Percentiles rank a stretch among this genome's conserved stretches.
phyloP scores from a whole-genome alignment of 1,140 invertebrate genomes.

The Teleopsis dalmanni region DNA sequence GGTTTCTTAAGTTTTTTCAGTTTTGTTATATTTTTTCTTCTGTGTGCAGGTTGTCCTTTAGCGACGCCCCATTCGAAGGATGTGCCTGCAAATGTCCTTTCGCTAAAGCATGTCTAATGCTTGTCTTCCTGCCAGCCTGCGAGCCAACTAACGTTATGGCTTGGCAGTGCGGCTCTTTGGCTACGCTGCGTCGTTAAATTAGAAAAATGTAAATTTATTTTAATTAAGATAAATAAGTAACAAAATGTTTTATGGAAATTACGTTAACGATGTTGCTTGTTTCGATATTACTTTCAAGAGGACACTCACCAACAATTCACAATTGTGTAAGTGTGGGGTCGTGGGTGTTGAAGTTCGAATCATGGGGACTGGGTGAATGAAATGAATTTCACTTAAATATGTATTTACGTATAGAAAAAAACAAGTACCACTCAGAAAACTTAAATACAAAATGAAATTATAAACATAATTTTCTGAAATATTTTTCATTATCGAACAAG shows the following conservation, averaged over 20 bases:
- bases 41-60: neutral
- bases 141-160: neutral
- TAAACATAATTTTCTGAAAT: too few relatives aligned
- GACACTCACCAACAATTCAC: slow-evolving; percentile 23
- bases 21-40: neutral
- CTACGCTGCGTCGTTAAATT: slow-evolving; percentile 39
- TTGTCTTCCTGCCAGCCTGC: slow-evolving; percentile 4
- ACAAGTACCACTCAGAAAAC: too few relatives aligned
- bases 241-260: slow-evolving; percentile 45
- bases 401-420: too few relatives aligned
- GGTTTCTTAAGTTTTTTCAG: slow-evolving; percentile 9
- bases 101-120: slow-evolving; percentile 28
- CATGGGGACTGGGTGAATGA: too few relatives aligned
- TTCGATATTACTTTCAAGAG: slow-evolving; percentile 32
- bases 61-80: neutral
- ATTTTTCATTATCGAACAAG: too few relatives aligned
- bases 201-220: slow-evolving; percentile 46
- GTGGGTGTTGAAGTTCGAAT: too few relatives aligned
- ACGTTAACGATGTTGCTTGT: slow-evolving; percentile 25
- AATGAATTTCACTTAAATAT: too few relatives aligned
- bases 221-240: slow-evolving; percentile 46
- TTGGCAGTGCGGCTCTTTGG: slow-evolving; percentile 3
- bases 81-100: slow-evolving; percentile 25
- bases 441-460: too few relatives aligned
- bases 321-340: too few relatives aligned